Percentiles rank a stretch among this genome's conserved stretches.
phyloP scores from a whole-genome alignment of 2,113 vertebrate species.

The Eretmodus cyanostictus region DNA sequence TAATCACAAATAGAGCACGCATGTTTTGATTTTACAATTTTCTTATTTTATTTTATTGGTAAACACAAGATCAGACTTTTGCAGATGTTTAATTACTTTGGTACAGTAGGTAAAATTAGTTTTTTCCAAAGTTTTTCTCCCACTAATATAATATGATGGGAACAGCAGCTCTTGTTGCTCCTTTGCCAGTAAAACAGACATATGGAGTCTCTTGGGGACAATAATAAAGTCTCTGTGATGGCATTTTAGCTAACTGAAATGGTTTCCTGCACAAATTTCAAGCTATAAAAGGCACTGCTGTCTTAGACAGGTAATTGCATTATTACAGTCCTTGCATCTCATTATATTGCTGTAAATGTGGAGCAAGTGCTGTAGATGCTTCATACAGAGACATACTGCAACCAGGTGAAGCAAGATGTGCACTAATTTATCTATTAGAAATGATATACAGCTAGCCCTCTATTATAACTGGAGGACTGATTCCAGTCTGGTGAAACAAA shows the following conservation, averaged over 20 bases:
- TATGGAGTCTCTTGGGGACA: slow-evolving; percentile 14
- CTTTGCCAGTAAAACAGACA: slow-evolving; percentile 18
- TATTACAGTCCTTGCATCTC: slow-evolving; percentile 29
- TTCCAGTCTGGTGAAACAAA: slow-evolving; percentile 8
- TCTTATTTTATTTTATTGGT: background rate
- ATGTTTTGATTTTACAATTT: background rate
- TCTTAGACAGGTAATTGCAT: slow-evolving; percentile 28
- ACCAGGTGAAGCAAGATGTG: background rate
- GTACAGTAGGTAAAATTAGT: background rate
- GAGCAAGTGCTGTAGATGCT: background rate
- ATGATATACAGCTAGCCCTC: background rate
- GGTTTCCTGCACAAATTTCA: slow-evolving; percentile 26
- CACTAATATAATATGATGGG: background rate
- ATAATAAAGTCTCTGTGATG: slow-evolving; percentile 24
- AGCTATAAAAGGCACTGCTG: slow-evolving; percentile 27
- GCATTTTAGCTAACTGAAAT: slow-evolving; percentile 31
- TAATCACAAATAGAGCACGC: background rate
- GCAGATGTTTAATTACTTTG: background rate
- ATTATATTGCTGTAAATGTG: slow-evolving; percentile 33
- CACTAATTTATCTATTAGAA: background rate
- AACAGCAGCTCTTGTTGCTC: slow-evolving; percentile 4
- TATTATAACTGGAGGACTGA: background rate
- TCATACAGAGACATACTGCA: background rate
- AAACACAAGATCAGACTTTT: background rate
- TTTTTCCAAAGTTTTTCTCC: background rate